These are phyloP conservation scores for Peromyscus leucopus DNA, from an alignment of 2,113 vertebrate species.

Conservation along the genomic window DNA sequence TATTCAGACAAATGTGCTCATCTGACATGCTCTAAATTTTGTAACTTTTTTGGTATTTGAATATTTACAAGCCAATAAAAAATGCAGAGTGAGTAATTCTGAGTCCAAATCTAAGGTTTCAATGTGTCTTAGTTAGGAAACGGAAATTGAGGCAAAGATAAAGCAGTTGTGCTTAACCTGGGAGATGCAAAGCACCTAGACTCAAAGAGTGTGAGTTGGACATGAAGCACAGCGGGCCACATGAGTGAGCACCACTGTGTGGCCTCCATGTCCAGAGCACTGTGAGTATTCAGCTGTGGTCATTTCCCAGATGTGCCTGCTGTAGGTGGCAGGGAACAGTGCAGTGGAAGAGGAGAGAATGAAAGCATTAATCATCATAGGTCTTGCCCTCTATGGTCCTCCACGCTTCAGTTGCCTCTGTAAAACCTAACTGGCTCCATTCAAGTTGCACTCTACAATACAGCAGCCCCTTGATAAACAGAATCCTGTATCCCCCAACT, in stretches of 20 bases:
- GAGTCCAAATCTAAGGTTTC: not conserved
- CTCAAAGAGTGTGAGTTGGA: not conserved
- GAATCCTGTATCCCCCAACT: not conserved
- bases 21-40: slow-evolving; percentile 20
- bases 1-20: not conserved
- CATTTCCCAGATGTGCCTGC: not conserved
- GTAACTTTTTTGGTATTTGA: not conserved
- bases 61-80: not conserved
- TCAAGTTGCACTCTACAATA: not conserved
- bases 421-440: not conserved
- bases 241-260: not conserved
- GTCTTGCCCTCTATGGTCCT: not conserved
- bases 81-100: not conserved
- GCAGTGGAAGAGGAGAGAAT: not conserved
- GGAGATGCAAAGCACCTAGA: not conserved
- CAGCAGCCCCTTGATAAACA: not conserved
- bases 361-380: no score
- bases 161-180: not conserved
- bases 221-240: not conserved
- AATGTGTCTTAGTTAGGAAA: not conserved
- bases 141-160: not conserved
- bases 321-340: not conserved
- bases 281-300: accelerated
- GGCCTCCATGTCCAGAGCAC: not conserved
- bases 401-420: not conserved